phyloP scores from a whole-genome alignment of 2,113 vertebrate genomes.

The Antechinus stuartii region DNA sequence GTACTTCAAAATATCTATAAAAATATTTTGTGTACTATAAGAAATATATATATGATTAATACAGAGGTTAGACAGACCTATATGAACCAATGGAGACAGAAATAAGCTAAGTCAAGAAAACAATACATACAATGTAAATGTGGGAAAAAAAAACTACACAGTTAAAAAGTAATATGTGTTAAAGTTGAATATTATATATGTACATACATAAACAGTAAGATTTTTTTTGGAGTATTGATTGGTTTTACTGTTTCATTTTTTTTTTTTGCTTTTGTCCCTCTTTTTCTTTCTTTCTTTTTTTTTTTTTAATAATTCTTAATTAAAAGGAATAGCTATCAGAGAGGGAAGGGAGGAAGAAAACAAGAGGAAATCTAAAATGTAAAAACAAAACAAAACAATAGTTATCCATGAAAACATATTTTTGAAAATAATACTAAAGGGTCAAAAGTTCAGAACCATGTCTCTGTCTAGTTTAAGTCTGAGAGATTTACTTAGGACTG shows the following conservation, averaged over 20 bases:
- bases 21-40: background rate
- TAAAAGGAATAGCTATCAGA: background rate
- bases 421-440: background rate
- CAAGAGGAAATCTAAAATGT: background rate
- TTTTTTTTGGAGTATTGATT: background rate
- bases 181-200: background rate
- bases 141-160: background rate
- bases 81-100: no score
- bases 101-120: background rate
- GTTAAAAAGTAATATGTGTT: background rate
- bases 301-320: no score
- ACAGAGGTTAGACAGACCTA: no score
- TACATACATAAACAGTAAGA: no score
- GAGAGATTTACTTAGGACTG: background rate
- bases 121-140: background rate
- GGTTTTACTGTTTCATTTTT: no score
- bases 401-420: background rate
- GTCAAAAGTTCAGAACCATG: background rate
- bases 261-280: background rate
- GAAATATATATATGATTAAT: no score
- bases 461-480: background rate
- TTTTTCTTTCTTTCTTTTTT: background rate
- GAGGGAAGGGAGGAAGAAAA: background rate
- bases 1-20: background rate
- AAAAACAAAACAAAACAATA: background rate